Evolutionary conservation across 2,113 vertebrate genomes (phyloP).

Genomic region (Oncorhynchus tshawytscha): DNA sequence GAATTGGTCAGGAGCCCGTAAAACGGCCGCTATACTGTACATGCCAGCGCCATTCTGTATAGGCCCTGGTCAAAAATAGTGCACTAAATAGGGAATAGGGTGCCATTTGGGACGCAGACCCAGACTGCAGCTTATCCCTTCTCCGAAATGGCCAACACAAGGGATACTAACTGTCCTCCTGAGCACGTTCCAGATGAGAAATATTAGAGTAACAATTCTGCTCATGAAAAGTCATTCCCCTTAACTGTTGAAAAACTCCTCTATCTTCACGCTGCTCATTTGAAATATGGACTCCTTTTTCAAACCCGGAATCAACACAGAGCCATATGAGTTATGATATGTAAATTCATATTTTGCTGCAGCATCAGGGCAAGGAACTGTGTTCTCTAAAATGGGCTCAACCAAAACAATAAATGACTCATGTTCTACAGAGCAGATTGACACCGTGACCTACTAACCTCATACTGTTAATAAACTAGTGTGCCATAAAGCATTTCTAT

Average conservation of each 20-base stretch:
- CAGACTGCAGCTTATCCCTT: constrained; percentile 3
- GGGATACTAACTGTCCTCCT: constrained; percentile 21
- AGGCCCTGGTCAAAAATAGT: no score
- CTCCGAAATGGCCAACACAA: not conserved
- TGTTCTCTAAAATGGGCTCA: not conserved
- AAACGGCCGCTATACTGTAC: no score
- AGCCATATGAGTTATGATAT: not conserved
- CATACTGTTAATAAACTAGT: not conserved
- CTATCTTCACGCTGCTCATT: constrained; percentile 6
- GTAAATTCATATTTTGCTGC: not conserved
- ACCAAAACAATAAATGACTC: not conserved
- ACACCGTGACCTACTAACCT: not conserved
- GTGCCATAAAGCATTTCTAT: not conserved
- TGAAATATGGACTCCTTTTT: constrained; percentile 8
- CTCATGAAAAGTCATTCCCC: constrained; percentile 9
- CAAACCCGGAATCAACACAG: not conserved
- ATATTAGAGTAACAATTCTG: not conserved
- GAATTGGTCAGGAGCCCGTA: no score
- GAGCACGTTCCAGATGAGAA: constrained; percentile 30
- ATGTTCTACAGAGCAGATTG: no score
- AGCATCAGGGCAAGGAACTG: not conserved
- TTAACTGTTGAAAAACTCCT: constrained; percentile 26
- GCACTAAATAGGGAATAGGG: no score
- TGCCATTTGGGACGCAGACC: not conserved
- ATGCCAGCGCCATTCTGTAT: no score